Percentiles rank a stretch among this genome's conserved stretches.
Evolutionary conservation across 1,140 invertebrate species (phyloP).

Genomic region (Drosophila lini): DNA sequence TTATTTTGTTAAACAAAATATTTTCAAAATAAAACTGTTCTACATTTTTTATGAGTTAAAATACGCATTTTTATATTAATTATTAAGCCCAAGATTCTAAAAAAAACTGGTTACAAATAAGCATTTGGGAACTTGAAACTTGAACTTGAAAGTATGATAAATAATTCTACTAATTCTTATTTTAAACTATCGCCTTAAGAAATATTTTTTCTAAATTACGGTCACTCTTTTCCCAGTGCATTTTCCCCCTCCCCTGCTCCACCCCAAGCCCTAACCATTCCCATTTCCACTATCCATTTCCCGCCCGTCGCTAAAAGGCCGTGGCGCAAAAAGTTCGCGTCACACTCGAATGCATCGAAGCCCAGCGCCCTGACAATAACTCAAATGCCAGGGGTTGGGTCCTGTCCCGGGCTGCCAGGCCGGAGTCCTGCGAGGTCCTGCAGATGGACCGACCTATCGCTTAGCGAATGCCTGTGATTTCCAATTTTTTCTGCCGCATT

Average conservation of each 20-base stretch:
- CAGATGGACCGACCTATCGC: constrained; percentile 60
- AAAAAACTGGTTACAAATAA: too few relatives aligned
- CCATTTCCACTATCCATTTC: constrained; percentile 51
- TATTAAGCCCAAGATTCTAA: too few relatives aligned
- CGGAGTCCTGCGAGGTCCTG: constrained; percentile 13
- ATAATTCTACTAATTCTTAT: neutral
- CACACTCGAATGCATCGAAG: constrained; percentile 78
- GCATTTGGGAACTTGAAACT: too few relatives aligned
- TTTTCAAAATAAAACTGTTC: neutral
- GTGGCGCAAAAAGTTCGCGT: constrained; percentile 67
- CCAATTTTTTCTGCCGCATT: constrained; percentile 66
- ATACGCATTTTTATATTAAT: too few relatives aligned
- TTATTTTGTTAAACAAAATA: neutral
- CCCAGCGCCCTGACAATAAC: constrained; percentile 70
- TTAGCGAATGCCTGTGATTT: constrained; percentile 80
- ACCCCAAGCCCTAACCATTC: constrained; percentile 18
- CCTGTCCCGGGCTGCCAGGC: constrained; percentile 4
- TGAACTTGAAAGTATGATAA: neutral
- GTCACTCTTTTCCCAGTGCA: neutral
- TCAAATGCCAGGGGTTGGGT: constrained; percentile 57
- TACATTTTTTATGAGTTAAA: too few relatives aligned
- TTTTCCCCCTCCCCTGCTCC: neutral
- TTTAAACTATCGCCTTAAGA: neutral
- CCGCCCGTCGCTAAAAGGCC: constrained; percentile 58
- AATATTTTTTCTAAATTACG: fast-evolving